These are phyloP conservation scores for Pelochelys cantorii DNA, from an alignment of 2,797 vertebrate species.

Conservation along the genomic window DNA sequence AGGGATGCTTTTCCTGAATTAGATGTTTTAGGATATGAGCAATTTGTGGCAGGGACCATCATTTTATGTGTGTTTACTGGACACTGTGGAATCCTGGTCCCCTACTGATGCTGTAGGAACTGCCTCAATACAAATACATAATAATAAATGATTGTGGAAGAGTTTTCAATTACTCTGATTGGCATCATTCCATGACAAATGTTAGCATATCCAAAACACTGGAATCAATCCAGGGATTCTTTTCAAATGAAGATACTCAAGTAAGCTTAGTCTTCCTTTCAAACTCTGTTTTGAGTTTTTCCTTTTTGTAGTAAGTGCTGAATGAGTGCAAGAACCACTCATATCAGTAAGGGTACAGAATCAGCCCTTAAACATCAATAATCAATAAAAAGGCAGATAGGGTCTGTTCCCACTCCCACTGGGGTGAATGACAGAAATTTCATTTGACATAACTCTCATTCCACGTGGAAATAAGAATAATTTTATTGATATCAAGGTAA, in stretches of 20 bases:
- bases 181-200: background rate
- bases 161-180: background rate
- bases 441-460: background rate
- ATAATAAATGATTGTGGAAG: background rate
- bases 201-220: background rate
- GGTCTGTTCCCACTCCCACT: background rate
- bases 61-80: background rate
- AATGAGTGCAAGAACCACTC: background rate
- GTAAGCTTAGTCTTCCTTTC: background rate
- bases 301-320: background rate
- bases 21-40: background rate
- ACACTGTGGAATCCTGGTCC: background rate
- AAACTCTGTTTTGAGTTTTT: background rate
- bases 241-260: background rate
- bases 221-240: background rate
- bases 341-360: background rate
- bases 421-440: background rate
- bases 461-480: background rate
- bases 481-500: background rate
- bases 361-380: background rate
- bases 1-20: background rate
- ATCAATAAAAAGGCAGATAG: background rate
- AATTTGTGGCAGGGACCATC: background rate
- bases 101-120: background rate
- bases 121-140: background rate